These are phyloP conservation scores for Cebidichthys violaceus DNA, from an alignment of 2,113 vertebrate species.

Conservation along the genomic window DNA sequence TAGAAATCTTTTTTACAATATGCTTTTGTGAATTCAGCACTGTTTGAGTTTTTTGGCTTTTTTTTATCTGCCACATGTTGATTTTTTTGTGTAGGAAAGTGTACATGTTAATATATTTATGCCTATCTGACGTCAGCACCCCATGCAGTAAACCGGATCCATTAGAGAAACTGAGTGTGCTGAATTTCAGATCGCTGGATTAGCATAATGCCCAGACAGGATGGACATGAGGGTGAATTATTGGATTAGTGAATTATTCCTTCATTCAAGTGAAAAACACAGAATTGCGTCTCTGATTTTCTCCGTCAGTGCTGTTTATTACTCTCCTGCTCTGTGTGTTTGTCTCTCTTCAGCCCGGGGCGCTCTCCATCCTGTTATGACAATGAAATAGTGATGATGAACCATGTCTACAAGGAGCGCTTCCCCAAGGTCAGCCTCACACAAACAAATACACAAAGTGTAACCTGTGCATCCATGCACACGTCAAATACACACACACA, in stretches of 20 bases:
- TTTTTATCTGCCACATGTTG: not conserved
- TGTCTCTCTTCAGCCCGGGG: constrained; percentile 85
- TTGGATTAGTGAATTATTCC: constrained; percentile 31
- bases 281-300: constrained; percentile 46
- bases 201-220: constrained; percentile 46
- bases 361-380: constrained; percentile 93
- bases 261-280: constrained; percentile 42
- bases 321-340: constrained; percentile 60
- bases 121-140: not conserved
- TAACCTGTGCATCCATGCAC: constrained; percentile 24
- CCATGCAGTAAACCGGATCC: not conserved
- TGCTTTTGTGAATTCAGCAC: not conserved
- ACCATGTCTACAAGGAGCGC: constrained; percentile 95
- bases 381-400: constrained; percentile 98
- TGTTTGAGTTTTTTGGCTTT: not conserved
- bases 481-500: constrained; percentile 13
- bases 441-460: constrained; percentile 50
- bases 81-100: constrained; percentile 1
- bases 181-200: constrained; percentile 53
- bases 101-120: not conserved
- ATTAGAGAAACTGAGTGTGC: constrained; percentile 42
- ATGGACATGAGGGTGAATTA: constrained; percentile 9
- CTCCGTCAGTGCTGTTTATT: constrained; percentile 36
- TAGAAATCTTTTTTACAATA: not conserved
- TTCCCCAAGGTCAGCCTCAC: constrained; percentile 91